A percentile compares a stretch with the other conserved stretches of the same genome.
These are phyloP conservation scores for Enteromius anoplus DNA, from an alignment of 2,797 vertebrate genomes.

Conservation along the genomic window DNA sequence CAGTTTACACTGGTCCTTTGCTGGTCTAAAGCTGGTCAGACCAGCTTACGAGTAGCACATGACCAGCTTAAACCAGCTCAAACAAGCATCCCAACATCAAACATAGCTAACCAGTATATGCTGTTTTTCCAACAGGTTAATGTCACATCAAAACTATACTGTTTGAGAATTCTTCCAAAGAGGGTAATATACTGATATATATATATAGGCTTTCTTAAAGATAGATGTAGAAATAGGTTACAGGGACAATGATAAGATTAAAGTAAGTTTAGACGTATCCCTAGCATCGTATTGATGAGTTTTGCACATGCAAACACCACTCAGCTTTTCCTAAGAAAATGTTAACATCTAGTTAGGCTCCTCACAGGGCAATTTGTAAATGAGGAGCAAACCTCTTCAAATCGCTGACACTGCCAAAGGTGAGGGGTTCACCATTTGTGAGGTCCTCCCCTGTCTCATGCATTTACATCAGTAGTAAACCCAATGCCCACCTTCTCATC, in stretches of 20 bases:
- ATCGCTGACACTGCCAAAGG: neutral
- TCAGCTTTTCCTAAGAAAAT: neutral
- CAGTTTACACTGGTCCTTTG: too few species aligned
- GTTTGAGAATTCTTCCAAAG: neutral
- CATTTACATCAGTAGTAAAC: conserved; percentile 13
- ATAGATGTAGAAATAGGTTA: neutral
- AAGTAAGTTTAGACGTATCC: neutral
- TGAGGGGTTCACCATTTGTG: conserved; percentile 3
- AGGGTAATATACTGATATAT: neutral
- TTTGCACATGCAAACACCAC: neutral
- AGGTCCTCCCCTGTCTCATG: conserved; percentile 1
- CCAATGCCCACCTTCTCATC: neutral
- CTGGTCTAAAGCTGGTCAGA: too few species aligned
- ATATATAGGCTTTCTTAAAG: neutral
- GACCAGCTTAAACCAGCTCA: too few species aligned
- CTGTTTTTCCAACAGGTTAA: neutral
- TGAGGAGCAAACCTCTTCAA: neutral
- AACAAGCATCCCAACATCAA: too few species aligned
- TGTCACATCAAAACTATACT: neutral
- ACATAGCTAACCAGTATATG: too few species aligned
- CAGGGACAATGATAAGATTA: neutral
- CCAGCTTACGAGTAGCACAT: too few species aligned
- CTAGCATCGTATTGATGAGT: neutral
- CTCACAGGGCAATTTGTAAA: neutral
- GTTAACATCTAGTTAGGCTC: neutral